These are phyloP conservation scores for Proteles cristata DNA, from an alignment of 2,113 vertebrate genomes.

Conservation along the genomic window DNA sequence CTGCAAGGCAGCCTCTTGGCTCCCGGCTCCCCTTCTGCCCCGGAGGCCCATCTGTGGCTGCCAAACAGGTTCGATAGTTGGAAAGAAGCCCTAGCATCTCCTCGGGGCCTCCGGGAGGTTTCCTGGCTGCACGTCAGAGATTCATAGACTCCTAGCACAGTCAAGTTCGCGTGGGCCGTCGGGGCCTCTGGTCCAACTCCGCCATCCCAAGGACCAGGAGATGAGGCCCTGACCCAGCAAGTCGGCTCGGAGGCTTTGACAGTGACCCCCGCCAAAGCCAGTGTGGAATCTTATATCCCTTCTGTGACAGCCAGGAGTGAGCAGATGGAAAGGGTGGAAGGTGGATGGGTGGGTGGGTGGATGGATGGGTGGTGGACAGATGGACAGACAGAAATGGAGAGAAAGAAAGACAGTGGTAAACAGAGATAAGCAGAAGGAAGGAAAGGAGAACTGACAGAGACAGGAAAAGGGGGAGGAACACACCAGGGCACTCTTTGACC, in stretches of 20 bases:
- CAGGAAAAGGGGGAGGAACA: not conserved
- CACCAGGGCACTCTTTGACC: not conserved
- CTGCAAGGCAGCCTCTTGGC: slow-evolving; percentile 12
- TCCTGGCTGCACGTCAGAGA: slow-evolving; percentile 17
- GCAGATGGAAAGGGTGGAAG: not conserved
- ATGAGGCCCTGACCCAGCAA: not conserved
- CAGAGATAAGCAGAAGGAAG: not conserved
- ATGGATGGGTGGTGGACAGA: too few species aligned
- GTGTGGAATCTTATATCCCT: not conserved
- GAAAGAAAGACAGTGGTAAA: not conserved
- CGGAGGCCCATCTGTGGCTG: not conserved
- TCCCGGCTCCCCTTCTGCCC: slow-evolving; percentile 16
- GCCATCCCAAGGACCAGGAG: not conserved
- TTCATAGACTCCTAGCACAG: not conserved
- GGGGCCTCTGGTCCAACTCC: not conserved
- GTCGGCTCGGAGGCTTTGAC: not conserved
- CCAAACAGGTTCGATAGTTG: not conserved
- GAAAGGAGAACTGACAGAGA: not conserved
- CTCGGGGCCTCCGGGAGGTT: not conserved
- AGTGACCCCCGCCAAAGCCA: not conserved
- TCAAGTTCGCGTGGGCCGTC: not conserved
- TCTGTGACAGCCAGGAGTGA: not conserved
- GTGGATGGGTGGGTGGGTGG: not conserved
- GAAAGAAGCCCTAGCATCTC: slow-evolving; percentile 1
- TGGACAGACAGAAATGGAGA: too few species aligned